phyloP scores from a whole-genome alignment of 2,888 invertebrate species.

The Carterocephalus palaemon region DNA sequence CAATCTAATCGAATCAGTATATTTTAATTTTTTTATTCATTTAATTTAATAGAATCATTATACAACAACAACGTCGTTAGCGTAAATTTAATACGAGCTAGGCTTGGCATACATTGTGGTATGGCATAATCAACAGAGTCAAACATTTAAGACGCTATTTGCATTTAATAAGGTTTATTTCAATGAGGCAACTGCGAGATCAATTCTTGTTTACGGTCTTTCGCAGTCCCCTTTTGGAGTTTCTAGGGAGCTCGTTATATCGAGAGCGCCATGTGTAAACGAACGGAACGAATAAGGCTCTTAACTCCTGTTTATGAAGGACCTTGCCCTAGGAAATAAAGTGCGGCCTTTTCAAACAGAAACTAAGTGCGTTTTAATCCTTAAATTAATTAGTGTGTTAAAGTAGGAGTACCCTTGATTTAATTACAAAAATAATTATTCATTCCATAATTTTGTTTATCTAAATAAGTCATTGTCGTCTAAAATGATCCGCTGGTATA shows the following conservation, averaged over 20 bases:
- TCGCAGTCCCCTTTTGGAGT: constrained; percentile 66
- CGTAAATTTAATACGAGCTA: constrained; percentile 6
- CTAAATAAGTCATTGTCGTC: constrained; percentile 1
- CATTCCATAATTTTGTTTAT: constrained; percentile 5
- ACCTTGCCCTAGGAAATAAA: constrained; percentile 54
- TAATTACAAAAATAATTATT: constrained; percentile 1
- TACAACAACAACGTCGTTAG: constrained; percentile 17
- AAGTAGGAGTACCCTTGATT: constrained; percentile 29
- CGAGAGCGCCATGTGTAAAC: constrained; percentile 74
- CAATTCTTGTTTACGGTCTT: constrained; percentile 61
- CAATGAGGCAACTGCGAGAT: constrained; percentile 60
- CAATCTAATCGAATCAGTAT: too few species aligned
- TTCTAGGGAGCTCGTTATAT: constrained; percentile 62
- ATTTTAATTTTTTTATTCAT: too few species aligned
- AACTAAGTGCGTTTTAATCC: constrained; percentile 7
- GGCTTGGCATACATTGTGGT: constrained; percentile 14
- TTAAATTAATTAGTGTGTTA: constrained; percentile 29
- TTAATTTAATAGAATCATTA: too few species aligned
- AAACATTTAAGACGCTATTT: constrained; percentile 14
- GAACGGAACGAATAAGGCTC: constrained; percentile 67
- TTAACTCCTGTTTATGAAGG: constrained; percentile 76
- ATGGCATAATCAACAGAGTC: constrained; percentile 15
- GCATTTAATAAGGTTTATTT: constrained; percentile 29
- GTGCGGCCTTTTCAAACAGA: constrained; percentile 54
- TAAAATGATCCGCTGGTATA: constrained; percentile 7